Evolutionary conservation across 2,888 invertebrate species (phyloP).

Genomic region (Argyra leucocephala): DNA sequence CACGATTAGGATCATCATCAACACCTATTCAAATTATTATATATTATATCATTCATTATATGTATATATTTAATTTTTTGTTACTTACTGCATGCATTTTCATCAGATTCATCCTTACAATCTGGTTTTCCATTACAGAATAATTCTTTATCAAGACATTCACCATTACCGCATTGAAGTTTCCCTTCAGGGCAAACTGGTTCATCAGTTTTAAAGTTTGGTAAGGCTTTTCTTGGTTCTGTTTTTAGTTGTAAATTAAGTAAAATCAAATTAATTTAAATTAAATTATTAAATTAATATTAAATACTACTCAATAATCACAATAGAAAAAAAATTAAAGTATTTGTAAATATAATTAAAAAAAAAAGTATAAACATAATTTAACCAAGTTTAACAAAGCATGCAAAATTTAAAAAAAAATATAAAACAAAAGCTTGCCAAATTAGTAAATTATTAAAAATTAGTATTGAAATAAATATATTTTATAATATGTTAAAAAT

Average conservation of each 20-base stretch:
- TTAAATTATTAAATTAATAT: too few species aligned
- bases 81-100: conserved; percentile 90
- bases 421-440: too few species aligned
- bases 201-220: conserved; percentile 85
- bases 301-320: too few species aligned
- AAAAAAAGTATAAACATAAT: too few species aligned
- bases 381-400: too few species aligned
- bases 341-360: too few species aligned
- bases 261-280: not conserved
- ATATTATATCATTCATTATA: not conserved
- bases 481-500: too few species aligned
- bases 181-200: conserved; percentile 85
- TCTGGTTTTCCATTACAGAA: conserved; percentile 90
- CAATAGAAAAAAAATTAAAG: too few species aligned
- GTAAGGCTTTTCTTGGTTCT: conserved; percentile 84
- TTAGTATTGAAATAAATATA: too few species aligned
- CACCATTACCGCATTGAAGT: conserved; percentile 83
- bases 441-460: too few species aligned
- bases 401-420: too few species aligned
- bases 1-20: conserved; percentile 81
- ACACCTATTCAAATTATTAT: conserved; percentile 52
- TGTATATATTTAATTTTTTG: not conserved
- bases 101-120: conserved; percentile 89
- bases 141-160: conserved; percentile 81
- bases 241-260: too few species aligned